Base-by-base conservation (phyloP, 2,797 vertebrate species). In the Ibycter americanus region DNA sequence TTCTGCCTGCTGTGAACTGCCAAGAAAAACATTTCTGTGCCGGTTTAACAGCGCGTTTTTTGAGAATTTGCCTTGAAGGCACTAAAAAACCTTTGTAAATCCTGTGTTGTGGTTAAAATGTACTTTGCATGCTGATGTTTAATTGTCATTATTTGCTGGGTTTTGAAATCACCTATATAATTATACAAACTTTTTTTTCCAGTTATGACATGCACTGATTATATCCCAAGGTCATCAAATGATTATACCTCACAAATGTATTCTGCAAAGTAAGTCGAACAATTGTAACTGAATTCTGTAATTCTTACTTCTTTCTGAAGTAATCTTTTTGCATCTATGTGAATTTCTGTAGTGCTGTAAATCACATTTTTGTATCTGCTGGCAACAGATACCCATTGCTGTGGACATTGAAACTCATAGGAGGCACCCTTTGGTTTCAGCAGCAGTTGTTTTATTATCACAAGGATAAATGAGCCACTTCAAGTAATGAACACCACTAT, bases 241-340 rank as follows among this genome's bases (percentile, higher is more conserved):
- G 99, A 99, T 97, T 99, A 99, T 98, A 98, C 98, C 97, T 99
- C 99, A 97, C 99, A 99, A 97, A 98, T 99, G 95, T 99, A 99
- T 98, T 99, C 99, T 98, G 98, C 98, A 98, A 99, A 98, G 99
- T 99, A 98, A 99, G 99, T 98, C 52, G 23, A 96, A 89, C 59
- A 83, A 49, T 93, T 94, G 38, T 94, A 95, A 90, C 44, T 73
- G 83, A 91, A 80, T 91, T 93, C 49, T 83, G 8, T 73, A 74
- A 47, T 11, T 93, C 27, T 71, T 72, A 40, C 81, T 91, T 96
- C 88, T 94, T 78, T 96, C 46, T 89, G 62, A 92, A 93, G 29
- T 77, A 8, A 42, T 56, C 9, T 67, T 72, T 76, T 79, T 72
- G 22, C 66, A 73, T 70, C 38, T 88, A 71, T 31, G 20, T 81